Evolutionary conservation across 2,113 vertebrate species (phyloP), one percentile per base, ranked within the genome.

Genomic region (Cavia aperea): DNA sequence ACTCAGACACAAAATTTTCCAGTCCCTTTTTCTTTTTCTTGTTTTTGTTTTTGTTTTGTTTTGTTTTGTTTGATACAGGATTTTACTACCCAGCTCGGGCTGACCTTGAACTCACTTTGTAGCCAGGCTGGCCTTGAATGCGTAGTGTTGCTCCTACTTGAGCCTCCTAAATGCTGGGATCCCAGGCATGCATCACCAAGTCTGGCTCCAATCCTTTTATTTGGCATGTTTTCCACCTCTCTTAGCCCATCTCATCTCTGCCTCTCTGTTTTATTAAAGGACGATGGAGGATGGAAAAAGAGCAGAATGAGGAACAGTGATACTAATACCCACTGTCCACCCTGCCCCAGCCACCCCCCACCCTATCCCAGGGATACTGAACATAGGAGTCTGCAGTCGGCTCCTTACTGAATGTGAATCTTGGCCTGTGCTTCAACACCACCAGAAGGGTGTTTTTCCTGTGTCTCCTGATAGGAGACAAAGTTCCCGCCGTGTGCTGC

Each of bases 201-300:
- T 15, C 33, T 60, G 6, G 29, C 15, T n/a, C 29, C 29, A 4
- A 10, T 21, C 11, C 0, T 63, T 83, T 54, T 51, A 78, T 24
- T 36, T 10, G 56, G 43, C 24, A 10, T 29, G 16, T 0, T 24
- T 12, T 68, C 15, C 58, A 39, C 10, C 15, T 43, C 29, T 73
- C 21, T 3, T 29, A 43, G 13, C 33, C 0, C 2, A 15, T 6
- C 31, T 46, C 60, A 5, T 36, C 46, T 51, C 46, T 65, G 26
- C 60, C 21, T 62, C 29, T 62, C 68, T n/a, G 3, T 70, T 60
- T 54, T 39, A 31, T 46, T 70, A 8, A n/a, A 14, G 15, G n/a
- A 3, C 54, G 31, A 29, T 1, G 23, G 77, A 19, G 7, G 16
- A 24, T 9, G 4, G 1, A 49, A 18, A 8, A n/a, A 6, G 9